A percentile compares a stretch with the other conserved stretches of the same genome.
Evolutionary conservation across 2,113 vertebrate genomes (phyloP).

Genomic region (Nothoprocta pentlandii): DNA sequence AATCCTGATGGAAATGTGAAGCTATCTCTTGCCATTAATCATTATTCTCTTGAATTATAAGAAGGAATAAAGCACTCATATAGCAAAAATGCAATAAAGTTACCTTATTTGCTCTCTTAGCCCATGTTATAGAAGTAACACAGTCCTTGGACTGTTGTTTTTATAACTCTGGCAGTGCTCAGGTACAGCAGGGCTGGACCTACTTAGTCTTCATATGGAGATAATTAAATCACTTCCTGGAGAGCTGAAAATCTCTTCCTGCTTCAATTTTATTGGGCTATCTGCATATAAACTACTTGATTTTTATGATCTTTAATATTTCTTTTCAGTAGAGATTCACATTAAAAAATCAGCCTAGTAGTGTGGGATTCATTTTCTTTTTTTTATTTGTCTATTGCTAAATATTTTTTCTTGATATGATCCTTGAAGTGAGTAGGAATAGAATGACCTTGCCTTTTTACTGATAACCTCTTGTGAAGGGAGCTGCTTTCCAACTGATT

Average conservation of each 20-base stretch:
- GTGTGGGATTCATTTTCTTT: not conserved
- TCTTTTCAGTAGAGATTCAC: not conserved
- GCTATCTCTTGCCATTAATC: not conserved
- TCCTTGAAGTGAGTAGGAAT: not conserved
- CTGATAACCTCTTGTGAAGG: not conserved
- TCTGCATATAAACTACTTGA: not conserved
- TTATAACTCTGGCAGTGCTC: not conserved
- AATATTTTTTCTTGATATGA: constrained; percentile 5
- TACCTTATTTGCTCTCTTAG: not conserved
- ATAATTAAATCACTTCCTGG: not conserved
- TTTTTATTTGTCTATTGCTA: not conserved
- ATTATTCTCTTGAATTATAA: not conserved
- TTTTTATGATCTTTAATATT: not conserved
- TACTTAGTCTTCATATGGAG: not conserved
- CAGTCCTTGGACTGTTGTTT: not conserved
- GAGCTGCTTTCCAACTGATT: not conserved
- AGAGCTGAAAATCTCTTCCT: not conserved
- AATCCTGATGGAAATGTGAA: not conserved
- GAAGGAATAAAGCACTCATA: not conserved
- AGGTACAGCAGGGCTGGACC: not conserved
- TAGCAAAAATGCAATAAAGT: not conserved
- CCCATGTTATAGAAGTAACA: not conserved
- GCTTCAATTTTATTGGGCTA: not conserved
- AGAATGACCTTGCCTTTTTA: not conserved
- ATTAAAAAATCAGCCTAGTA: not conserved